Evolutionary conservation across 2,797 vertebrate species (phyloP).

Genomic region (Xiphophorus birchmanni): DNA sequence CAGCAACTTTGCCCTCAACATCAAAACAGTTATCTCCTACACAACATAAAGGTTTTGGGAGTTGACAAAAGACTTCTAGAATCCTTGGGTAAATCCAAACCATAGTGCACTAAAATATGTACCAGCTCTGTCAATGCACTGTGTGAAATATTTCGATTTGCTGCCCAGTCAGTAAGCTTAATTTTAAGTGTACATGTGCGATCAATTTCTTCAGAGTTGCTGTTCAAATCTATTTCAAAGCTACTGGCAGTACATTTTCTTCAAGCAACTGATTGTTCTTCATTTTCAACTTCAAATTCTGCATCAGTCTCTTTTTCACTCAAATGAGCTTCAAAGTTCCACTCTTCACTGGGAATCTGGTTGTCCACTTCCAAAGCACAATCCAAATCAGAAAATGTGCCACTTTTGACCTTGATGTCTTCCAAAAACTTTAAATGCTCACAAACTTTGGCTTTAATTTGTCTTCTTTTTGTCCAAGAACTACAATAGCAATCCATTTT

Average conservation of each 20-base stretch:
- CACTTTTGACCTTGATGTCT: neutral
- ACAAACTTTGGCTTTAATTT: neutral
- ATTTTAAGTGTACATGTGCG: neutral
- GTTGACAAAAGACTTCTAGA: constrained; percentile 13
- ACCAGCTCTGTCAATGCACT: neutral
- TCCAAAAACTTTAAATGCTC: neutral
- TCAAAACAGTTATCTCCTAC: neutral
- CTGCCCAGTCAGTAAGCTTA: neutral
- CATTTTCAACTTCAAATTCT: no score
- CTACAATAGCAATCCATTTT: neutral
- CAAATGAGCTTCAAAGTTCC: neutral
- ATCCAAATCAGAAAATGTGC: neutral
- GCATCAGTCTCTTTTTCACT: no score
- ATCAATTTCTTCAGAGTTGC: neutral
- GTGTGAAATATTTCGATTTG: neutral
- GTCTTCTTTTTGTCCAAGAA: neutral
- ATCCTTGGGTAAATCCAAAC: constrained; percentile 11
- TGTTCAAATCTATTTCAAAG: neutral
- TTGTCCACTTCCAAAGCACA: neutral
- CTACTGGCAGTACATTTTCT: no score
- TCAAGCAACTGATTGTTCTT: no score
- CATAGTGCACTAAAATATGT: neutral
- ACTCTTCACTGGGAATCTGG: neutral
- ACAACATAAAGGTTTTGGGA: neutral
- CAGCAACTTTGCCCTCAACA: constrained; percentile 13